These are phyloP conservation scores for Dysidea cf. avara DNA, from an alignment of 37 sponge, comb jelly and placozoan species.

Conservation along the genomic window DNA sequence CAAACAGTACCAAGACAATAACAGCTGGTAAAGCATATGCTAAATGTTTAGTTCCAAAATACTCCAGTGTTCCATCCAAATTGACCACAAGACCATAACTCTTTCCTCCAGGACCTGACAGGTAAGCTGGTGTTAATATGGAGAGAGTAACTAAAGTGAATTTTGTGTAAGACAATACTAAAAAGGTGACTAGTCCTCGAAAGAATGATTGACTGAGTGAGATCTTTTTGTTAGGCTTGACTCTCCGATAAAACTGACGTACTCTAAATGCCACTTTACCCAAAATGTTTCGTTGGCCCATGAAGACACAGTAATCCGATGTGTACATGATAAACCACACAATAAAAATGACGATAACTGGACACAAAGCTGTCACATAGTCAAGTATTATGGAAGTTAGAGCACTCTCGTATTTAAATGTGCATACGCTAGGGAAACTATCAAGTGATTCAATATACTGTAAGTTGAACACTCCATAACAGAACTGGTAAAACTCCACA, in stretches of 20 bases:
- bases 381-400: conserved; percentile 21
- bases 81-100: conserved; percentile 7
- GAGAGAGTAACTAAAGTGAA: conserved; percentile 51
- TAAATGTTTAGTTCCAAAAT: conserved; percentile 8
- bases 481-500: background rate
- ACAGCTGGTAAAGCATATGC: conserved; percentile 29
- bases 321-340: too few relatives aligned
- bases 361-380: conserved; percentile 45
- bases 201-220: conserved; percentile 14
- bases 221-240: too few relatives aligned
- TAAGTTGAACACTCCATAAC: conserved; percentile 63
- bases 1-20: conserved; percentile 5
- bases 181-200: conserved; percentile 58
- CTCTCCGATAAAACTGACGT: too few relatives aligned
- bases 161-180: conserved; percentile 68
- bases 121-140: conserved; percentile 33
- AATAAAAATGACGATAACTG: too few relatives aligned
- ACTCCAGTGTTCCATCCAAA: conserved; percentile 9
- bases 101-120: background rate
- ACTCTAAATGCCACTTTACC: too few relatives aligned
- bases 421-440: too few relatives aligned
- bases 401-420: too few relatives aligned
- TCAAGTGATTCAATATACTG: conserved; percentile 45
- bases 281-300: too few relatives aligned
- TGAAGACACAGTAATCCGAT: too few relatives aligned